Evolutionary conservation across 2,888 invertebrate species (phyloP), one percentile per base, ranked within the genome.

Genomic region (Caradrina kadenii): DNA sequence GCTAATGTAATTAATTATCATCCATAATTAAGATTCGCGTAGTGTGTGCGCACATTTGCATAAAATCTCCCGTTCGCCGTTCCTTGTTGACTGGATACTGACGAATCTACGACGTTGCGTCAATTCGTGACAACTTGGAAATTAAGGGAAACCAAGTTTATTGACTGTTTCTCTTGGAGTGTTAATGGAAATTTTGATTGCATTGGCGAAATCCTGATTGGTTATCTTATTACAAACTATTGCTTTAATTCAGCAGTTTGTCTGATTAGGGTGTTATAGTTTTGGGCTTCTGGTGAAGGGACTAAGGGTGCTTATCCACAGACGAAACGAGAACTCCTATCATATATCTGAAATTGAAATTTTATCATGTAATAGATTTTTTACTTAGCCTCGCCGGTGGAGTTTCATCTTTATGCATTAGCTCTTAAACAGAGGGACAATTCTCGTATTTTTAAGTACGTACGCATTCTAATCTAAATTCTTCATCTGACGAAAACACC

Each of bases 1-100:
- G 88, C 72, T 86, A 87, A 89, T 84, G 80, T 86, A 85, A 84
- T 85, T 87, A 87, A 89, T 89, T 89, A 88, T 88, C 87, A 89
- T 86, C 83, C 82, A 84, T 87, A 86, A 89, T 88, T 88, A 81
- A 83, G 86, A 87, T 80, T 87, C 82, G 73, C 69, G 76, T 76
- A 69, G 80, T 85, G 75, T 81, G 80, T 81, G 73, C 78, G 69
- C 58, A 71, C 72, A 87, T 87, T 86, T 81, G 67, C 87, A 85
- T 83, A 77, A 73, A 71, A 69, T 59, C 61, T 19, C 22, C 45
- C 39, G 73, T 67, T 45, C 63, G 13, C 19, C 22, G 64, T 58
- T 62, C 59, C 80, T 76, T 79, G 70, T 80, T 73, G 65, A 66
- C 70, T 53, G 78, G 69, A 48, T 70, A 72, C 71, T 81, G 77